Percentiles rank a stretch among this genome's conserved stretches.
phyloP scores from a whole-genome alignment of 2,888 invertebrate genomes.

The Vandiemenella viatica region DNA sequence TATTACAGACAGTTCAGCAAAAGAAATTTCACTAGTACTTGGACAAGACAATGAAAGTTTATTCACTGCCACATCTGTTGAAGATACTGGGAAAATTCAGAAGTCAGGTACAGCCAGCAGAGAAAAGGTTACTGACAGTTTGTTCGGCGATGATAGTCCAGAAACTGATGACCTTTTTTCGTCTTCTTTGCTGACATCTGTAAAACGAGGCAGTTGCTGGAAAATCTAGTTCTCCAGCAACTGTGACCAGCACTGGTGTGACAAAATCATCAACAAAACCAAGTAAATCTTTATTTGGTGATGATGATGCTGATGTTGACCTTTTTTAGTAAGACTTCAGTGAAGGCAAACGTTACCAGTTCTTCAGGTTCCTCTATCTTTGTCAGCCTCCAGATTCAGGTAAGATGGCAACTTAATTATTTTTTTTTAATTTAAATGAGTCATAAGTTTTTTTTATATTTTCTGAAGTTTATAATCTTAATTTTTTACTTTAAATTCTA shows the following conservation, averaged over 20 bases:
- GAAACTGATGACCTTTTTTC: constrained; percentile 31
- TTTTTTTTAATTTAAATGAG: no score
- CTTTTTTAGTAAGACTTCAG: constrained; percentile 21
- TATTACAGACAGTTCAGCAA: not conserved
- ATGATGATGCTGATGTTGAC: constrained; percentile 28
- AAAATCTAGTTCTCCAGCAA: no score
- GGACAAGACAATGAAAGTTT: not conserved
- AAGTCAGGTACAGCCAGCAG: constrained; percentile 19
- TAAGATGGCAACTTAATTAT: no score
- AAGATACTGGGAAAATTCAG: no score
- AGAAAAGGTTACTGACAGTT: constrained; percentile 1
- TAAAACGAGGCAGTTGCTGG: no score
- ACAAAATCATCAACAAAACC: constrained; percentile 22
- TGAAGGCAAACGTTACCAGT: no score
- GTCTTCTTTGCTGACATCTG: no score
- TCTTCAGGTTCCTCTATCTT: no score
- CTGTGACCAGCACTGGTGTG: constrained; percentile 9
- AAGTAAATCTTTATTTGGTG: constrained; percentile 29
- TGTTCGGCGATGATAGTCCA: constrained; percentile 26
- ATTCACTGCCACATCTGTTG: not conserved
- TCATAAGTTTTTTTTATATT: no score
- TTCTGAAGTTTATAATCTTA: no score
- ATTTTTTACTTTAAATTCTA: no score
- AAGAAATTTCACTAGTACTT: not conserved
- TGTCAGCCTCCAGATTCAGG: no score